These are phyloP conservation scores for Drosophila melanica DNA, from an alignment of 1,140 invertebrate species.

Conservation along the genomic window DNA sequence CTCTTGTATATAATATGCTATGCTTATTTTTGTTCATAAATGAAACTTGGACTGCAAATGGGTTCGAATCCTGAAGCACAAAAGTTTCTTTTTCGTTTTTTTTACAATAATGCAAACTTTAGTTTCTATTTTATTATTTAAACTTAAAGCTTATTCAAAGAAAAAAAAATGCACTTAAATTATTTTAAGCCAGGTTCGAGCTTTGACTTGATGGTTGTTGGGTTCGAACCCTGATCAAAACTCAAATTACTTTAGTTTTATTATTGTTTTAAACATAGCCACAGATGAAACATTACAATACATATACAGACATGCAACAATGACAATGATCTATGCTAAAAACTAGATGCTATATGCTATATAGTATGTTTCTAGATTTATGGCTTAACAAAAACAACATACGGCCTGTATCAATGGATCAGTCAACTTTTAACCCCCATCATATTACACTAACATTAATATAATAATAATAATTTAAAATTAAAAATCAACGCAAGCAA, in stretches of 20 bases:
- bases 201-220: too few species aligned
- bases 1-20: background rate
- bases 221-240: too few species aligned
- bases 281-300: background rate
- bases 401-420: conserved; percentile 25
- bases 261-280: too few species aligned
- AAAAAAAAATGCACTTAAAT: too few species aligned
- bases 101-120: background rate
- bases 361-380: conserved; percentile 5
- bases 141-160: too few species aligned
- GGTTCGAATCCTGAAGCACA: too few species aligned
- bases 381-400: conserved; percentile 16
- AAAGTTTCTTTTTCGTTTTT: background rate
- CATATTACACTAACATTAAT: background rate
- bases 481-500: background rate
- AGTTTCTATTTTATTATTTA: too few species aligned
- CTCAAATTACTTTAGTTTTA: too few species aligned
- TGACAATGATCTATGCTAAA: background rate
- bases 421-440: conserved; percentile 11
- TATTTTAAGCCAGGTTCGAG: too few species aligned
- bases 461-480: background rate
- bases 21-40: background rate
- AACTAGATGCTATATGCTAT: conserved; percentile 1
- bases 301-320: conserved; percentile 16
- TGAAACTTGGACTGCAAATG: background rate